Conservation (phyloP, 1,140 invertebrate species). For the Druon quercuslanigerum region DNA sequence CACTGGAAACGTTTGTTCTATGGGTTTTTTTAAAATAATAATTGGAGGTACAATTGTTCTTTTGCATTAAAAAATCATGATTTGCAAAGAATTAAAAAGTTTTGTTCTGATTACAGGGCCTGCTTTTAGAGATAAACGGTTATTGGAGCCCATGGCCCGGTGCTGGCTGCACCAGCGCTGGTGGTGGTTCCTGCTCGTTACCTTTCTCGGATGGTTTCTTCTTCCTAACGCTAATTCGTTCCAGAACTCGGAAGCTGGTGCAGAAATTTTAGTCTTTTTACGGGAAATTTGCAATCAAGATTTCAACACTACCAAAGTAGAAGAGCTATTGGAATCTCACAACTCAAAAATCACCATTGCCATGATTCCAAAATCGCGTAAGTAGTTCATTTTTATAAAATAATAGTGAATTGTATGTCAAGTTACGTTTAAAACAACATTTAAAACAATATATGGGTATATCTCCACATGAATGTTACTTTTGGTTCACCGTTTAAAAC, state of each 20-base stretch:
- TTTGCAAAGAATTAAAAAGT: too few species aligned
- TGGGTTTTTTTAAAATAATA: too few species aligned
- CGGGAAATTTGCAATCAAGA: slow-evolving; percentile 64
- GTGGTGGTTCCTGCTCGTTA: slow-evolving; percentile 70
- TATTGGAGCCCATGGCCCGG: slow-evolving; percentile 70
- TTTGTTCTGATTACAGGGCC: neutral
- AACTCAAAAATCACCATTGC: slow-evolving; percentile 56
- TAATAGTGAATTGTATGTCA: too few species aligned
- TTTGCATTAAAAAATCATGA: too few species aligned
- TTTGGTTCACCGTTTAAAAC: too few species aligned
- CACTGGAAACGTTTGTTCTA: too few species aligned
- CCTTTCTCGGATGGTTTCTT: slow-evolving; percentile 59
- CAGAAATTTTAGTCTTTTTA: slow-evolving; percentile 66
- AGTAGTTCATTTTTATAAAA: slow-evolving; percentile 46
- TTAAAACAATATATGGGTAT: too few species aligned
- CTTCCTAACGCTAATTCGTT: slow-evolving; percentile 50
- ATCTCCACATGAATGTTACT: too few species aligned
- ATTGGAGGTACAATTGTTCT: too few species aligned
- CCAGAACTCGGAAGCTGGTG: slow-evolving; percentile 41
- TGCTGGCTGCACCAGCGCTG: slow-evolving; percentile 66
- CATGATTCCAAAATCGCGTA: slow-evolving; percentile 64
- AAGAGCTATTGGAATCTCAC: slow-evolving; percentile 56
- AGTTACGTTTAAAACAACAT: too few species aligned
- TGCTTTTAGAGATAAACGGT: neutral
- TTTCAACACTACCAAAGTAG: slow-evolving; percentile 57